Base-by-base conservation (phyloP, 2,113 vertebrate species). In the Protobothrops mucrosquamatus region DNA sequence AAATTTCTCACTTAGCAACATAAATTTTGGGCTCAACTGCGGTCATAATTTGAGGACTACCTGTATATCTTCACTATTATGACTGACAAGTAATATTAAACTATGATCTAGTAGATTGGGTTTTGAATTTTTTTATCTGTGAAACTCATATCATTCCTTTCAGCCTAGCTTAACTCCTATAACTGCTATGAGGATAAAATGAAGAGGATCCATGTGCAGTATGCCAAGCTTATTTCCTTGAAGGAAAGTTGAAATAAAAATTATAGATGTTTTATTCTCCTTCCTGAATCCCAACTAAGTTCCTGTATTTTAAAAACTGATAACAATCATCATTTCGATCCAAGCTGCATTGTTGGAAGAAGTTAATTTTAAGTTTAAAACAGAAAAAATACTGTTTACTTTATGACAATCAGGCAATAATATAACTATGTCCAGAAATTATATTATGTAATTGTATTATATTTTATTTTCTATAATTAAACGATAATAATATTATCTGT, bases 381-480 rank as follows among this genome's bases (percentile, higher is more conserved):
- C 23, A 90, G 15, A 90, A 90, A 29, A 90, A n/a, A 85, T 29
- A 56, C 1, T 34, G 7, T 24, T 14, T 91, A 85, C 2, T 54
- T 9, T 39, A 34, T 39, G 26, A 46, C 14, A 55, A 57, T 22
- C 22, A 55, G n/a, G n/a, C 20, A 88, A 61, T 69, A 69, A 69
- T 34, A 15, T 69, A 69, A 69, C 11, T 69, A n/a, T n/a, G 15
- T 34, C 15, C 29, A 69, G 64, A 69, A 69, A 69, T 34, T 69
- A 69, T 69, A 69, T 4, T 14, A 69, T n/a, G 12, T 69, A 34
- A 69, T n/a, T 69, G 64, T 34, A n/a, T n/a, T n/a, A 64, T 69
- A n/a, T 69, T 69, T 69, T 69, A 29, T 26, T 93, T 90, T 93
- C 69, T n/a, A 74, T 88, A 34, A 89, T 46, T 89, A 56, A 89